Evolutionary conservation across 2,888 invertebrate genomes (phyloP).

Genomic region (Nycteola revayana): DNA sequence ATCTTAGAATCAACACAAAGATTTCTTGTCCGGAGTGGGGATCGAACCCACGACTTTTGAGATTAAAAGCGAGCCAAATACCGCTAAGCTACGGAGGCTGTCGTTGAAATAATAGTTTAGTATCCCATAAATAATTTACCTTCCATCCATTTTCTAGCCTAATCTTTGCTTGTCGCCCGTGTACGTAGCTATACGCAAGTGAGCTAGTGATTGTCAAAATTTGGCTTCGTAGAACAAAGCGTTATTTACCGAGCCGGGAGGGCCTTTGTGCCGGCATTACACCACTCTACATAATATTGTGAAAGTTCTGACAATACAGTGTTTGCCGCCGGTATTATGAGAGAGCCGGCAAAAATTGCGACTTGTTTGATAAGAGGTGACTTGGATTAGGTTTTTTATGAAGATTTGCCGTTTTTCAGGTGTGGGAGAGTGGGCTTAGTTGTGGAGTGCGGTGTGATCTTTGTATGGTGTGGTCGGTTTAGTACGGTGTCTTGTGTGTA

Average conservation of each 20-base stretch:
- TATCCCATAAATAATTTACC: too few species aligned
- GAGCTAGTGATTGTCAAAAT: constrained; percentile 83
- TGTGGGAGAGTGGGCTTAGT: background rate
- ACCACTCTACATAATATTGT: constrained; percentile 82
- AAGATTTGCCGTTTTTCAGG: constrained; percentile 7
- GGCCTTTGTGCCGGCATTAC: constrained; percentile 79
- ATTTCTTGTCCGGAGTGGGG: too few species aligned
- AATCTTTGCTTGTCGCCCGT: constrained; percentile 55
- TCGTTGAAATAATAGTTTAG: too few species aligned
- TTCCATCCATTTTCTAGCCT: constrained; percentile 10
- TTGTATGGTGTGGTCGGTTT: too few species aligned
- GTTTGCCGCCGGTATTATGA: constrained; percentile 68
- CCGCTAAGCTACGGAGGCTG: too few species aligned
- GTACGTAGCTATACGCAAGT: constrained; percentile 63
- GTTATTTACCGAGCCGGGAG: constrained; percentile 77
- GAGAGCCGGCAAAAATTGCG: constrained; percentile 53
- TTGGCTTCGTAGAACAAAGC: constrained; percentile 83
- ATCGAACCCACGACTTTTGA: too few species aligned
- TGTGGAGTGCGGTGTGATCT: too few species aligned
- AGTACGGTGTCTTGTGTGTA: too few species aligned
- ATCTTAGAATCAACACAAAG: too few species aligned
- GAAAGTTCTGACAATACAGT: constrained; percentile 76
- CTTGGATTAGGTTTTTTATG: constrained; percentile 44
- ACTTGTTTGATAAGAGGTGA: constrained; percentile 49
- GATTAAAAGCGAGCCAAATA: too few species aligned